Evolutionary conservation across 2,888 invertebrate species (phyloP).

Genomic region (Cephus runcator): DNA sequence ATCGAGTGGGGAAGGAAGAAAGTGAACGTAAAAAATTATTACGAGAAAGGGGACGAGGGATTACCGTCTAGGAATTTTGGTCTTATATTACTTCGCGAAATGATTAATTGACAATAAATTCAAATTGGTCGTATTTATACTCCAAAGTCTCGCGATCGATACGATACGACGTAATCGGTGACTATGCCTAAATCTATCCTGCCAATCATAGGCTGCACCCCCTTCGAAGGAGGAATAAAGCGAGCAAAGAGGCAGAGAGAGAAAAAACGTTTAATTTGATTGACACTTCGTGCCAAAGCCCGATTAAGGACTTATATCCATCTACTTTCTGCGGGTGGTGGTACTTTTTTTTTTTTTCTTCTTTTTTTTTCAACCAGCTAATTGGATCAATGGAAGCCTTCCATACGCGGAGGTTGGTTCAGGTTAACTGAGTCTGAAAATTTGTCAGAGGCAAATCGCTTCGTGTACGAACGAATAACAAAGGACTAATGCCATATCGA

Average conservation of each 20-base stretch:
- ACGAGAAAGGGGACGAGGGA: neutral
- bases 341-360: too few species aligned
- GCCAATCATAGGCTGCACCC: neutral
- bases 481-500: neutral
- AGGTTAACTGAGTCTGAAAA: neutral
- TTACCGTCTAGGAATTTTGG: neutral
- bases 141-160: neutral
- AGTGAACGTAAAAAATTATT: neutral
- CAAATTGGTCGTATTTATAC: neutral
- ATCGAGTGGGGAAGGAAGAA: neutral
- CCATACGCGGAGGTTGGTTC: neutral
- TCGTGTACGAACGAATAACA: neutral
- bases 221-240: neutral
- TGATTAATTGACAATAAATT: neutral
- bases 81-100: neutral
- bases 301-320: neutral
- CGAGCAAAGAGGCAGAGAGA: neutral
- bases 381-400: neutral
- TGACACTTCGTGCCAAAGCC: neutral
- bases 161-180: neutral
- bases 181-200: neutral
- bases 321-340: neutral
- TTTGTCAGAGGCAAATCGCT: neutral
- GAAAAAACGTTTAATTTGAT: slow-evolving; percentile 1
- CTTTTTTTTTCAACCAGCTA: neutral